These are phyloP conservation scores for Apamea monoglypha DNA, from an alignment of 2,888 invertebrate species.

Conservation along the genomic window DNA sequence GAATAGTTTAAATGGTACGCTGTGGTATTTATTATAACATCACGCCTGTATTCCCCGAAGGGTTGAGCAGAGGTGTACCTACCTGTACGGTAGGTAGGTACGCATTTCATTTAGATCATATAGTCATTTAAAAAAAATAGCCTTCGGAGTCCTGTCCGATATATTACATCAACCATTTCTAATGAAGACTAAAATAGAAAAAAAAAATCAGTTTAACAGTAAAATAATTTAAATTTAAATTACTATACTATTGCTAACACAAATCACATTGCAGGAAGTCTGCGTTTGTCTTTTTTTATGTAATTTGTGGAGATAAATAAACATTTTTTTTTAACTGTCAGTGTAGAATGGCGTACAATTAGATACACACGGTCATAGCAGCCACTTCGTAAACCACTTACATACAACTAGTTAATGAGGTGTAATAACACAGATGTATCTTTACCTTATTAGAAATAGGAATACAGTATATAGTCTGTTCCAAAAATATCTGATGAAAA, in stretches of 20 bases:
- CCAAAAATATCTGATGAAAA: not conserved
- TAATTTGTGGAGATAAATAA: too few relatives aligned
- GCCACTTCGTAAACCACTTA: constrained; percentile 33
- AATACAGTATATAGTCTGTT: constrained; percentile 25
- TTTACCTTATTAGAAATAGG: constrained; percentile 7
- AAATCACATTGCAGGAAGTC: constrained; percentile 61
- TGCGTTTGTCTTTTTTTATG: constrained; percentile 46
- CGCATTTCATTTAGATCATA: not conserved
- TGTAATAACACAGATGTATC: constrained; percentile 40
- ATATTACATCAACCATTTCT: not conserved
- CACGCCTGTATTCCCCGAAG: too few relatives aligned
- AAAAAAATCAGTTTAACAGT: constrained; percentile 21
- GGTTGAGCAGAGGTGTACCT: not conserved
- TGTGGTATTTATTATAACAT: too few relatives aligned
- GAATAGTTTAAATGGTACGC: not conserved
- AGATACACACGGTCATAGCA: constrained; percentile 10
- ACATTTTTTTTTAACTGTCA: too few relatives aligned
- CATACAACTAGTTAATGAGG: constrained; percentile 54
- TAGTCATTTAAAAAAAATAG: not conserved
- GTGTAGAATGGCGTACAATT: constrained; percentile 36
- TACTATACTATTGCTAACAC: constrained; percentile 57
- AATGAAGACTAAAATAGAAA: constrained; percentile 7
- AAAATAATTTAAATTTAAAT: constrained; percentile 50
- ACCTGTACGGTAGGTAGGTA: not conserved
- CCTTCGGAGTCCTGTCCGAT: not conserved